phyloP scores from a whole-genome alignment of 2,797 vertebrate genomes.

The Paedocypris micromegethes region DNA sequence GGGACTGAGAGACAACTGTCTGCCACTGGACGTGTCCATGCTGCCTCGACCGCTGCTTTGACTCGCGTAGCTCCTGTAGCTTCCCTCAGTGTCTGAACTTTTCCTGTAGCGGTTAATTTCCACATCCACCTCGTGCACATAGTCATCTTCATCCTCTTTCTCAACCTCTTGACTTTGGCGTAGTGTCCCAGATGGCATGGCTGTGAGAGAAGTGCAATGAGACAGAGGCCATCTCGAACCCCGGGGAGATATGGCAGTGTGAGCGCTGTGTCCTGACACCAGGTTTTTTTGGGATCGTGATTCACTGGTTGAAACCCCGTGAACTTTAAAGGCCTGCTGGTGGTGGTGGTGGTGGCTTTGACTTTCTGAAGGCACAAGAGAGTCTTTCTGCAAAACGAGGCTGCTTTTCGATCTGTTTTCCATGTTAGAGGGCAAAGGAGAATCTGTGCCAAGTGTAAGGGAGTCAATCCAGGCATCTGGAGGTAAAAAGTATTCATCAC shows the following conservation, averaged over 20 bases:
- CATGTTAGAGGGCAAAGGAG: conserved; percentile 4
- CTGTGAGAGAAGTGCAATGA: conserved; percentile 27
- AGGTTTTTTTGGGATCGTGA: conserved; percentile 12
- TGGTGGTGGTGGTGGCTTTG: conserved; percentile 38
- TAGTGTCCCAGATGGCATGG: not conserved
- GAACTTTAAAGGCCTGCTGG: conserved; percentile 28
- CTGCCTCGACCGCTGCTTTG: conserved; percentile 92
- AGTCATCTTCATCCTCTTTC: conserved; percentile 11
- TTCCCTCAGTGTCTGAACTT: conserved; percentile 61
- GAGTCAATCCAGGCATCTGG: conserved; percentile 73
- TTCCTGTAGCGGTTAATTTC: conserved; percentile 39
- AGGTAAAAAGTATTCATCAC: conserved; percentile 54
- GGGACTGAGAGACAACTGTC: conserved; percentile 63
- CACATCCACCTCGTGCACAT: conserved; percentile 42
- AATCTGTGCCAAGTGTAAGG: conserved; percentile 58
- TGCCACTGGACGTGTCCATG: conserved; percentile 62
- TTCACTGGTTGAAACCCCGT: conserved; percentile 40
- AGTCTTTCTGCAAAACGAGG: conserved; percentile 30
- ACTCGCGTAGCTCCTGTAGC: conserved; percentile 76
- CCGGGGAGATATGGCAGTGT: conserved; percentile 23
- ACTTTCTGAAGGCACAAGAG: conserved; percentile 21
- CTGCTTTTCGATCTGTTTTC: conserved; percentile 36
- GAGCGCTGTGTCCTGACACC: conserved; percentile 2
- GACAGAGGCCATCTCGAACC: conserved; percentile 44
- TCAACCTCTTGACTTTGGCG: conserved; percentile 9